Percentiles rank a stretch among this genome's conserved stretches.
Evolutionary conservation across 2,888 invertebrate genomes (phyloP).

Genomic region (Athripsodes cinereus): DNA sequence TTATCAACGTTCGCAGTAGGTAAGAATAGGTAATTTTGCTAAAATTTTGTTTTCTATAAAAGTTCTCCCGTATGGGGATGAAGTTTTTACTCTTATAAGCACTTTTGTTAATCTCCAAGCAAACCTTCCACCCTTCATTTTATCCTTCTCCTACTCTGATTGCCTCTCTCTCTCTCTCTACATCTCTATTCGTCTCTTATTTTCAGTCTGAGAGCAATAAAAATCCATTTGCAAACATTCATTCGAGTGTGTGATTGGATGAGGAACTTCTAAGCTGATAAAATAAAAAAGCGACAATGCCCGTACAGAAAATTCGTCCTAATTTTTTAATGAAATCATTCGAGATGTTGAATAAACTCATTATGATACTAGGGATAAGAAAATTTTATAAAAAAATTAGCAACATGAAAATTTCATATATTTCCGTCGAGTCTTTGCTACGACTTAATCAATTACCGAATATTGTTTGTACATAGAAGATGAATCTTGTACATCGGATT

Average conservation of each 20-base stretch:
- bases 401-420: no score
- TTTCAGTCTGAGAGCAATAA: conserved; percentile 14
- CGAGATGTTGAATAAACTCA: no score
- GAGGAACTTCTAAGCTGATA: conserved; percentile 9
- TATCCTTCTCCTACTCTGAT: neutral
- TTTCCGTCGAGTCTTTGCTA: no score
- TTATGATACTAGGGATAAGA: no score
- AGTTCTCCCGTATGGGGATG: conserved; percentile 8
- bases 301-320: neutral
- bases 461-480: no score
- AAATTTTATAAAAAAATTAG: no score
- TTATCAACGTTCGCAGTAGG: no score
- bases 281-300: neutral
- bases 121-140: conserved; percentile 4
- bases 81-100: conserved; percentile 19
- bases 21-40: neutral
- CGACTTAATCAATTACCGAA: no score
- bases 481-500: no score
- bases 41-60: neutral
- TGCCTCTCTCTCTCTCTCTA: conserved; percentile 4
- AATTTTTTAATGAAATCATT: no score
- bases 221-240: conserved; percentile 20
- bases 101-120: conserved; percentile 25
- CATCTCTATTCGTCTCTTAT: conserved; percentile 7
- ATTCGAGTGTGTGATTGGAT: conserved; percentile 18